Conservation (phyloP, 2,888 invertebrate genomes). For the Orgyia antiqua region DNA sequence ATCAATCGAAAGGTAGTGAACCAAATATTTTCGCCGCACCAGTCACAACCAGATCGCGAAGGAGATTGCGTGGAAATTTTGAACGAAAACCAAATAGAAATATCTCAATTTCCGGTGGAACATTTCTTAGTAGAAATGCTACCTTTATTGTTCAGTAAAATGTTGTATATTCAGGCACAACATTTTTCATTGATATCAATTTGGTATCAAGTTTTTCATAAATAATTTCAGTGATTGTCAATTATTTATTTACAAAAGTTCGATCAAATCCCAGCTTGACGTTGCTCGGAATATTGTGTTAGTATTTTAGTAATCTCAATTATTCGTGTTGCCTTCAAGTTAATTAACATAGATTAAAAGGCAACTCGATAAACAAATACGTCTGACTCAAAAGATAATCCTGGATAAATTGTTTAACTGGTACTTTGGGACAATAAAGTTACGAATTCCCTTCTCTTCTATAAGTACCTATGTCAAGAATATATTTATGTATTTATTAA, state of each 20-base stretch:
- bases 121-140: slow-evolving; percentile 48
- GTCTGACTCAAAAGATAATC: slow-evolving; percentile 8
- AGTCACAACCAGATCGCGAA: slow-evolving; percentile 48
- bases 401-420: slow-evolving; percentile 5
- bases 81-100: slow-evolving; percentile 69
- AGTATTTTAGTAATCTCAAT: too few species aligned
- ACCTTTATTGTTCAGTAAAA: slow-evolving; percentile 42
- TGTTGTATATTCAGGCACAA: slow-evolving; percentile 3
- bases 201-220: too few species aligned
- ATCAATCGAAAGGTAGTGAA: slow-evolving; percentile 36
- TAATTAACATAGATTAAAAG: slow-evolving; percentile 16
- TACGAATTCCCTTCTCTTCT: slow-evolving; percentile 16
- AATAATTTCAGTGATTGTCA: too few species aligned
- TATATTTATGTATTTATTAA: too few species aligned
- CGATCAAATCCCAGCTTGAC: too few species aligned
- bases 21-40: slow-evolving; percentile 40
- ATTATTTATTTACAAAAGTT: too few species aligned
- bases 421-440: slow-evolving; percentile 13
- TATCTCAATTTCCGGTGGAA: slow-evolving; percentile 67
- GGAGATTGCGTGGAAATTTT: slow-evolving; percentile 59
- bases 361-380: slow-evolving; percentile 10
- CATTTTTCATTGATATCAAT: too few species aligned
- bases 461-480: too few species aligned
- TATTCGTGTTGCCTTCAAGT: neutral
- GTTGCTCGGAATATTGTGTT: too few species aligned